A percentile compares a stretch with the other conserved stretches of the same genome.
These are phyloP conservation scores for Gastrophysa polygoni DNA, from an alignment of 2,888 invertebrate genomes.

Conservation along the genomic window DNA sequence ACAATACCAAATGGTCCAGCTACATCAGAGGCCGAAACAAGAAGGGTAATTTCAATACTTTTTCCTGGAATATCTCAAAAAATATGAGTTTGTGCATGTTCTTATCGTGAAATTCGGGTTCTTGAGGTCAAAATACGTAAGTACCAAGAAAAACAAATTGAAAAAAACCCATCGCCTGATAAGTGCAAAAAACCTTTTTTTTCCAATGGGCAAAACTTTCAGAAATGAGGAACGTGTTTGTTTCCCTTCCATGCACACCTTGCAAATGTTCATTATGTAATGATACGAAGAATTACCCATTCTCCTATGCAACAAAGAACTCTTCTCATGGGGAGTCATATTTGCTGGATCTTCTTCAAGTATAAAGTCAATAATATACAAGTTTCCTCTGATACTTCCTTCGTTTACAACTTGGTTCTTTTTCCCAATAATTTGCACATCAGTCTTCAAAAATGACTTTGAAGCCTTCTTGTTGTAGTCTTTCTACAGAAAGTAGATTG, in stretches of 20 bases:
- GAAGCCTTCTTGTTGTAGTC: not conserved
- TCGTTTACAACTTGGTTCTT: not conserved
- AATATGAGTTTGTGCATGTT: too few relatives aligned
- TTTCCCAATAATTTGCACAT: not conserved
- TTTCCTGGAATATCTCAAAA: too few relatives aligned
- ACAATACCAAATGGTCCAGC: conserved; percentile 47
- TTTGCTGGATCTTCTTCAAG: too few relatives aligned
- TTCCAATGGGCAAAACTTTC: not conserved
- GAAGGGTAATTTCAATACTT: conserved; percentile 38
- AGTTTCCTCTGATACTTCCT: not conserved
- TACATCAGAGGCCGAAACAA: conserved; percentile 47
- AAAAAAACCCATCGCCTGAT: too few relatives aligned
- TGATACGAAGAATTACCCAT: conserved; percentile 9
- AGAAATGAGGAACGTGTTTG: not conserved
- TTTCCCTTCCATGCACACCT: conserved; percentile 6
- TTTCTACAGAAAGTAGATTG: not conserved
- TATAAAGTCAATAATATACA: not conserved
- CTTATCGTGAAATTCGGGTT: too few relatives aligned
- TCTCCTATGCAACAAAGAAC: not conserved
- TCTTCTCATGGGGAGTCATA: not conserved
- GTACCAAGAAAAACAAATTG: too few relatives aligned
- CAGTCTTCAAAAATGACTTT: not conserved
- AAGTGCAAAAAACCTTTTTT: too few relatives aligned
- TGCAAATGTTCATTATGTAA: conserved; percentile 3
- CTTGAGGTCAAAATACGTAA: too few relatives aligned